These are phyloP conservation scores for Panzeria rudis DNA, from an alignment of 2,888 invertebrate species.

Conservation along the genomic window DNA sequence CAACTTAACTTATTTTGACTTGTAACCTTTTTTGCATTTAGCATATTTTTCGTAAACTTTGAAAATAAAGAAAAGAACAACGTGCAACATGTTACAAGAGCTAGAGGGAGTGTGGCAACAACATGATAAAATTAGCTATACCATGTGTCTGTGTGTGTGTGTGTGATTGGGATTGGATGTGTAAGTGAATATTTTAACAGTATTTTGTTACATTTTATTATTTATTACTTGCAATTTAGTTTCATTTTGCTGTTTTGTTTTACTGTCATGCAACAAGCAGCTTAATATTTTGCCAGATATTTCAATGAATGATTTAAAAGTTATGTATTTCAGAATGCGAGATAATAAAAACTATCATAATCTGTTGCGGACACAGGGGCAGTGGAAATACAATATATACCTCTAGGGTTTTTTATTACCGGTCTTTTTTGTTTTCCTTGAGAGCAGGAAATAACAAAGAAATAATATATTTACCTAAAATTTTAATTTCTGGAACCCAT, in stretches of 20 bases:
- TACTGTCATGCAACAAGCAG: constrained; percentile 41
- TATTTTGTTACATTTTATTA: constrained; percentile 51
- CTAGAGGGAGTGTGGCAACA: constrained; percentile 23
- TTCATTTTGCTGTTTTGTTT: constrained; percentile 26
- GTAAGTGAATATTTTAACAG: constrained; percentile 18
- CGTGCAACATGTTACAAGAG: constrained; percentile 43
- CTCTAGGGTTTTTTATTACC: no score
- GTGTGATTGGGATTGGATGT: background rate
- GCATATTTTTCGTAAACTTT: constrained; percentile 28
- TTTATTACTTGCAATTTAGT: constrained; percentile 62
- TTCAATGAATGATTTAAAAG: constrained; percentile 1
- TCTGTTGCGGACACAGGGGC: no score
- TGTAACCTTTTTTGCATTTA: constrained; percentile 27
- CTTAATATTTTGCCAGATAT: constrained; percentile 3
- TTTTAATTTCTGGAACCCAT: no score
- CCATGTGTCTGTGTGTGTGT: background rate
- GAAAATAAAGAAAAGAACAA: constrained; percentile 22
- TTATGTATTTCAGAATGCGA: no score
- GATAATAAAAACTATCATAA: no score
- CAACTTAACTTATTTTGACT: constrained; percentile 58
- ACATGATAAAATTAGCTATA: constrained; percentile 26
- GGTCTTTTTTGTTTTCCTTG: no score
- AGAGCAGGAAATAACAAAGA: no score
- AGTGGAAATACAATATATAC: no score
- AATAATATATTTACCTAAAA: no score